Evolutionary conservation across 2,888 invertebrate species (phyloP).

Genomic region (Ariolimax columbianus): DNA sequence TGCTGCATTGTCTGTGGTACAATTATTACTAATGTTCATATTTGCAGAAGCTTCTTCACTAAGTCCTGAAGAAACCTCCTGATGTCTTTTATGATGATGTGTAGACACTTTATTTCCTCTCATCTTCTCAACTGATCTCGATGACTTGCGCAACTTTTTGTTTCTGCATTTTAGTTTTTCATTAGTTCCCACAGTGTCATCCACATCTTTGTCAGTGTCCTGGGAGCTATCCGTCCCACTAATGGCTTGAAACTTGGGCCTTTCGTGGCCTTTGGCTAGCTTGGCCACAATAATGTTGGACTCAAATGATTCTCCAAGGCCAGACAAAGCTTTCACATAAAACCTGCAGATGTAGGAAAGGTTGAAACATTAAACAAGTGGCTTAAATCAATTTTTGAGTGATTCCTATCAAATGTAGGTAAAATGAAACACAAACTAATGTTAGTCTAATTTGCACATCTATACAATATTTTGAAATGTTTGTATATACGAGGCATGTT

Average conservation of each 20-base stretch:
- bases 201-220: conserved; percentile 65
- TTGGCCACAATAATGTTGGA: conserved; percentile 73
- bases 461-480: too few relatives aligned
- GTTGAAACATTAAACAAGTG: too few relatives aligned
- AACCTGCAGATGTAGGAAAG: conserved; percentile 64
- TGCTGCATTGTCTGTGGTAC: not conserved
- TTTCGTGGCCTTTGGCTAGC: conserved; percentile 56
- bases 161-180: conserved; percentile 57
- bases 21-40: conserved; percentile 20
- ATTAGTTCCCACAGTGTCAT: conserved; percentile 64
- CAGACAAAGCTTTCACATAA: conserved; percentile 73
- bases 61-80: not conserved
- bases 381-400: too few relatives aligned
- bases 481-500: too few relatives aligned
- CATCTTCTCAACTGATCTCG: conserved; percentile 57
- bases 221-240: conserved; percentile 65
- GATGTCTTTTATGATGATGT: not conserved
- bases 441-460: too few relatives aligned
- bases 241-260: conserved; percentile 54
- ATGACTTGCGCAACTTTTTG: conserved; percentile 59
- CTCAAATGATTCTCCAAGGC: conserved; percentile 73
- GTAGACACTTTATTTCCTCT: conserved; percentile 47
- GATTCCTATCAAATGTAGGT: too few relatives aligned
- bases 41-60: conserved; percentile 14
- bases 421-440: too few relatives aligned